Percentiles rank a stretch among this genome's conserved stretches.
These are phyloP conservation scores for Ploceus nigricollis DNA, from an alignment of 2,113 vertebrate species.

Conservation along the genomic window DNA sequence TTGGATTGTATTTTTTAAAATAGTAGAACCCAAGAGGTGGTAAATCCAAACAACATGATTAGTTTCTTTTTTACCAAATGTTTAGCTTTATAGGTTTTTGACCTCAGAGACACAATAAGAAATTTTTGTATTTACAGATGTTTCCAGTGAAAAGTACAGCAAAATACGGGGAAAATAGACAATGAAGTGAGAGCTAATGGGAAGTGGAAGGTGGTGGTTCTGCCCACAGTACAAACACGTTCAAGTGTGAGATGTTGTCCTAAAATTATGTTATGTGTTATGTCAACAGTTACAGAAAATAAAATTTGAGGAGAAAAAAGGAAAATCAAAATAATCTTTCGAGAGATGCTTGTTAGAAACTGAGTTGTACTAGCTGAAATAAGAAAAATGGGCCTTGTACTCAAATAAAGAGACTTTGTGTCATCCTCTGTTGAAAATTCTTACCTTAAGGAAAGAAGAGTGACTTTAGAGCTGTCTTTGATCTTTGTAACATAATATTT, in stretches of 20 bases:
- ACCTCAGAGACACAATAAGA: background rate
- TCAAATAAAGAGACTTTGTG: background rate
- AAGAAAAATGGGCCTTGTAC: background rate
- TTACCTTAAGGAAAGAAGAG: background rate
- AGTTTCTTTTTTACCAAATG: background rate
- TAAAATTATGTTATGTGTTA: background rate
- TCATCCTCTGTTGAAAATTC: background rate
- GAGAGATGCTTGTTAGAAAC: background rate
- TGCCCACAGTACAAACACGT: rapidly evolving
- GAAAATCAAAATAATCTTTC: background rate
- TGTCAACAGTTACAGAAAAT: background rate
- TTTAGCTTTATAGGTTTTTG: background rate
- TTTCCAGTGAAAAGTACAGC: background rate
- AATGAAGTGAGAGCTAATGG: background rate
- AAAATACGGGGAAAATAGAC: background rate
- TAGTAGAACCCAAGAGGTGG: background rate
- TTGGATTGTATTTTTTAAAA: background rate
- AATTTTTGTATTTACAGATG: background rate
- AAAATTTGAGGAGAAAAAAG: background rate
- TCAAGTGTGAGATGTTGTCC: background rate
- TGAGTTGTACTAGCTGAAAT: background rate
- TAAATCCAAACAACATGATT: background rate
- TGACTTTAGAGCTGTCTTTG: background rate
- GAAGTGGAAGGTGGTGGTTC: background rate
- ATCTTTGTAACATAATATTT: background rate